Percentiles rank a stretch among this genome's conserved stretches.
phyloP scores from a whole-genome alignment of 2,888 invertebrate genomes.

The Thyatira batis region DNA sequence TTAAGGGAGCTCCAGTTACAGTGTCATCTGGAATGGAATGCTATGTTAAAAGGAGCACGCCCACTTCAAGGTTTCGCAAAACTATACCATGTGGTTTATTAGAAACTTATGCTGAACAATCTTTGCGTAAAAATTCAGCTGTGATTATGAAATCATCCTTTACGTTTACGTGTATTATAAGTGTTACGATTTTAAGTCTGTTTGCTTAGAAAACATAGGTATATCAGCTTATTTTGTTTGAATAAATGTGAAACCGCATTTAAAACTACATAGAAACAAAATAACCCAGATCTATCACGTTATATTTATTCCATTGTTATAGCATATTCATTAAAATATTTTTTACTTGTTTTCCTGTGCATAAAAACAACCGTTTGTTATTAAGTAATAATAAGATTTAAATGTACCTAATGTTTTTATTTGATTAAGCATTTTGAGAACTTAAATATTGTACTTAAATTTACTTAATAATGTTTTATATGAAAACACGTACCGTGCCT shows the following conservation, averaged over 20 bases:
- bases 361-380: no score
- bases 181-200: not conserved
- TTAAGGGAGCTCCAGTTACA: slow-evolving; percentile 14
- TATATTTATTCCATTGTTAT: not conserved
- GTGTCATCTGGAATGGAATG: slow-evolving; percentile 19
- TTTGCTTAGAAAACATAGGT: not conserved
- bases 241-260: no score
- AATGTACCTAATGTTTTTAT: no score
- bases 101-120: slow-evolving; percentile 12
- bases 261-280: no score
- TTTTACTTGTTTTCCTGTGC: no score
- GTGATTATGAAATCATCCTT: not conserved
- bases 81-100: slow-evolving; percentile 19
- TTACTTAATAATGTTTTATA: no score
- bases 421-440: no score
- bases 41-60: slow-evolving; percentile 12
- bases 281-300: not conserved
- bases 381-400: no score
- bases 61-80: slow-evolving; percentile 9
- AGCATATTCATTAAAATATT: no score
- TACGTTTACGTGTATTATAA: not conserved
- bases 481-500: no score
- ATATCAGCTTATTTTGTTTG: not conserved
- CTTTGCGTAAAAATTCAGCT: not conserved
- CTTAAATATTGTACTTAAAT: no score